These are phyloP conservation scores for Alviniconcha strummeri DNA, from an alignment of 2,888 invertebrate genomes.

Conservation along the genomic window DNA sequence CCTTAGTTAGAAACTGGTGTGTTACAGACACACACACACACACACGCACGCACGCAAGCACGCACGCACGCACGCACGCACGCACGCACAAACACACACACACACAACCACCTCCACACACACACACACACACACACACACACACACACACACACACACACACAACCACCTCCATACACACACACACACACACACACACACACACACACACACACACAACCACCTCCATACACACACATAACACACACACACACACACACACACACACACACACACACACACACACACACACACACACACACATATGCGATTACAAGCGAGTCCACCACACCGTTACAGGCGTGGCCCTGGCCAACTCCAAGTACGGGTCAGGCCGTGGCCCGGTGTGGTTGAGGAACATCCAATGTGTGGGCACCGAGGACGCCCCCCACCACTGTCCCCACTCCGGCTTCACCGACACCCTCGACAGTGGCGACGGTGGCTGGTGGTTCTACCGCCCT, in stretches of 20 bases:
- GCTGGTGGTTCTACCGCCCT: background rate
- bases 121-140: too few species aligned
- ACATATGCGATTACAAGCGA: background rate
- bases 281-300: background rate
- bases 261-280: background rate
- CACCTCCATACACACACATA: background rate
- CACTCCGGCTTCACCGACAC: conserved; percentile 59
- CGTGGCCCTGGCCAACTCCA: background rate
- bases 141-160: too few species aligned
- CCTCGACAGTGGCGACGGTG: background rate
- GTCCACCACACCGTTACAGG: background rate
- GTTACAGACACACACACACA: background rate
- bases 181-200: too few species aligned
- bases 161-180: too few species aligned
- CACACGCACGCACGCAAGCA: background rate
- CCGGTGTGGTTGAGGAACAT: conserved; percentile 68
- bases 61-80: background rate
- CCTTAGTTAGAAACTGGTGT: too few species aligned
- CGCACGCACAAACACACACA: background rate
- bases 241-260: too few species aligned
- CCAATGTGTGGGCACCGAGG: conserved; percentile 59
- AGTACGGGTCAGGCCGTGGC: conserved; percentile 58
- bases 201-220: background rate
- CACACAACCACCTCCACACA: too few species aligned
- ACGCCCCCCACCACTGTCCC: conserved; percentile 56